Percentiles rank a stretch among this genome's conserved stretches.
Conservation (phyloP, 2,113 vertebrate species). For the Vicugna pacos region DNA sequence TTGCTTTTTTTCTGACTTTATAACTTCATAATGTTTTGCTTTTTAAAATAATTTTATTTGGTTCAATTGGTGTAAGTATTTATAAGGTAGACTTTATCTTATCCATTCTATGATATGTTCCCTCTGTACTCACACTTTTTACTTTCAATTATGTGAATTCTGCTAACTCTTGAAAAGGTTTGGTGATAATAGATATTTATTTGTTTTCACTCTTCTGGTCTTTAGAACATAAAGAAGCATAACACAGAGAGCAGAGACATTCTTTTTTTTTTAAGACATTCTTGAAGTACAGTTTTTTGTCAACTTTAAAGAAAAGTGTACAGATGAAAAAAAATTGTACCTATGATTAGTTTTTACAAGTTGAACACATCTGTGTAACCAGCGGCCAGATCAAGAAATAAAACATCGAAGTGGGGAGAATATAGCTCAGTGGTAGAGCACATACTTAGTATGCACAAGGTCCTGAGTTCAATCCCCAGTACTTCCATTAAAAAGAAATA, state of each 20-base stretch:
- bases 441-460: too few relatives aligned
- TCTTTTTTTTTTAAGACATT: not conserved
- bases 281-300: not conserved
- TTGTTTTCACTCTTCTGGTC: not conserved
- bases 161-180: not conserved
- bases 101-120: not conserved
- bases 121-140: not conserved
- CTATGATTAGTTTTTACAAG: not conserved
- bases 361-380: not conserved
- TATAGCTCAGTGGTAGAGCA: too few relatives aligned
- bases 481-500: too few relatives aligned
- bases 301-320: not conserved
- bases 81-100: not conserved
- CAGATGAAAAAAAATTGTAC: not conserved
- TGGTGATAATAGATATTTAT: not conserved
- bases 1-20: not conserved
- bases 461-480: too few relatives aligned
- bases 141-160: conserved; percentile 5
- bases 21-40: not conserved
- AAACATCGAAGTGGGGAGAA: not conserved
- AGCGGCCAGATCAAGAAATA: not conserved
- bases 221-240: not conserved
- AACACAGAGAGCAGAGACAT: not conserved
- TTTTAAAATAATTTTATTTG: not conserved
- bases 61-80: not conserved